Percentiles rank a stretch among this genome's conserved stretches.
phyloP scores from a whole-genome alignment of 1,140 invertebrate genomes.

The Caerostris extrusa region DNA sequence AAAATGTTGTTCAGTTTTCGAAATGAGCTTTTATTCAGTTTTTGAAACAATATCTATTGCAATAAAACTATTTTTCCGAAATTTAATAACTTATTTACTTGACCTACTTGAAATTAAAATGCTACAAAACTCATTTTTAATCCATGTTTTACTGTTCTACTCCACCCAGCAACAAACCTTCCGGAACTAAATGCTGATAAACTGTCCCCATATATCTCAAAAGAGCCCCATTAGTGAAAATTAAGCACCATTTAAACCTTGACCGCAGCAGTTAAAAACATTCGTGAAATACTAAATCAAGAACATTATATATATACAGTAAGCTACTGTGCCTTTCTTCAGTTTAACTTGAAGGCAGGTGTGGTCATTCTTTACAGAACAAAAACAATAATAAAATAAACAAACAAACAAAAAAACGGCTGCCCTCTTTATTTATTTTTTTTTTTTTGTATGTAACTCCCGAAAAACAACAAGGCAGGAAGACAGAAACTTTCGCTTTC shows the following conservation, averaged over 20 bases:
- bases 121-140: background rate
- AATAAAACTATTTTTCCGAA: too few relatives aligned
- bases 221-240: background rate
- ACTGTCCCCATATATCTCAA: background rate
- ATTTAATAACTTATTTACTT: background rate
- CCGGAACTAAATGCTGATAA: background rate
- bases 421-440: conserved; percentile 24
- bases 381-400: background rate
- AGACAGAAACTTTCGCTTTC: conserved; percentile 58
- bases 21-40: too few relatives aligned
- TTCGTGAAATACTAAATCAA: conserved; percentile 4
- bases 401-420: background rate
- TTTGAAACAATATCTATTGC: too few relatives aligned
- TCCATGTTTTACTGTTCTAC: background rate
- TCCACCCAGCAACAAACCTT: background rate
- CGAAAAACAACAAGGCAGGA: background rate
- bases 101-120: background rate
- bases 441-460: background rate
- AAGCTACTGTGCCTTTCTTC: background rate
- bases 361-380: background rate
- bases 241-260: conserved; percentile 32
- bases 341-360: background rate
- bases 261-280: conserved; percentile 1
- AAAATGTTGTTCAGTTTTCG: too few relatives aligned
- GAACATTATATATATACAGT: background rate